A percentile compares a stretch with the other conserved stretches of the same genome.
Evolutionary conservation across 2,888 invertebrate genomes (phyloP).

Genomic region (Metalampra italica): DNA sequence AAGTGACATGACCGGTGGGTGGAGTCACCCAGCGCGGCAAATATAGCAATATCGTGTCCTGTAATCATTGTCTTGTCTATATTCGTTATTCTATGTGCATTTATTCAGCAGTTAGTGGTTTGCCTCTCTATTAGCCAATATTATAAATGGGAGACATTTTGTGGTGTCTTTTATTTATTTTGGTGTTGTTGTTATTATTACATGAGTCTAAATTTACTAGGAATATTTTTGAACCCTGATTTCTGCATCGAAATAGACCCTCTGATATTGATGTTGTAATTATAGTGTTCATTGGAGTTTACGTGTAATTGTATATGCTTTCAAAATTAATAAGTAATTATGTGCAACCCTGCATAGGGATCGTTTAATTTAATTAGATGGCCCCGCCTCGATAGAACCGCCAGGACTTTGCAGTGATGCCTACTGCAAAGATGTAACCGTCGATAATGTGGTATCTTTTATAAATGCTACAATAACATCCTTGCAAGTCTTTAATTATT

Average conservation of each 20-base stretch:
- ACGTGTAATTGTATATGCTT: conserved; percentile 58
- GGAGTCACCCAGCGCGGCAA: conserved; percentile 35
- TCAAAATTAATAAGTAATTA: conserved; percentile 36
- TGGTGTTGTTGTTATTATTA: conserved; percentile 69
- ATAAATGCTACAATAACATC: conserved; percentile 40
- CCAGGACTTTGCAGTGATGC: conserved; percentile 60
- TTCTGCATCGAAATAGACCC: conserved; percentile 72
- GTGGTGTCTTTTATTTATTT: conserved; percentile 70
- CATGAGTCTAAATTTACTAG: conserved; percentile 53
- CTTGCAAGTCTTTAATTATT: conserved; percentile 35
- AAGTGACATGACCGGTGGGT: conserved; percentile 37
- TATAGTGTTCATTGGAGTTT: conserved; percentile 55
- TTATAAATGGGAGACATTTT: conserved; percentile 57
- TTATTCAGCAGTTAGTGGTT: conserved; percentile 73
- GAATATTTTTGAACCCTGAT: conserved; percentile 66
- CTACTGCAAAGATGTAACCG: conserved; percentile 56
- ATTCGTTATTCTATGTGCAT: conserved; percentile 74
- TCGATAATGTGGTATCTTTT: conserved; percentile 57
- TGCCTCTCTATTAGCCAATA: conserved; percentile 72
- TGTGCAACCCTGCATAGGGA: conserved; percentile 59
- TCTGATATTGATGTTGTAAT: conserved; percentile 74
- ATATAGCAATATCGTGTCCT: conserved; percentile 71
- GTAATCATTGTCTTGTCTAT: conserved; percentile 72
- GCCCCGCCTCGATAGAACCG: conserved; percentile 68
- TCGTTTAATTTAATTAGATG: conserved; percentile 62